Evolutionary conservation across 2,113 vertebrate species (phyloP).

Genomic region (Tyrannus savana): DNA sequence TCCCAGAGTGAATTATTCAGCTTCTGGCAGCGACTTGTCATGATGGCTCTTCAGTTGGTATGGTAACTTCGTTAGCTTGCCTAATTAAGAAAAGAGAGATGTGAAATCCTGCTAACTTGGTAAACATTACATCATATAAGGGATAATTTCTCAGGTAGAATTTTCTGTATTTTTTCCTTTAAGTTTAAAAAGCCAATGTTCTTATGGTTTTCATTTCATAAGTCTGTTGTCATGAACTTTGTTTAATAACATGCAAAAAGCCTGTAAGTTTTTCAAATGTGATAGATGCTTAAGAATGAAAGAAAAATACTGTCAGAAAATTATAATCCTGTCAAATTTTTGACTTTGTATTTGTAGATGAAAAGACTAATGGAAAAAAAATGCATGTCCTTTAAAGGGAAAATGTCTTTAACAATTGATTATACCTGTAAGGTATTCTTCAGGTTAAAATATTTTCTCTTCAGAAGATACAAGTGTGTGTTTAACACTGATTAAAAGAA

Average conservation of each 20-base stretch:
- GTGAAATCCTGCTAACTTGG: background rate
- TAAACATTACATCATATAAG: background rate
- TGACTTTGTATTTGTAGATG: background rate
- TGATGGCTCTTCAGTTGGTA: background rate
- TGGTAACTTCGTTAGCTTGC: background rate
- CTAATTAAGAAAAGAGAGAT: background rate
- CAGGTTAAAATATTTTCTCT: slow-evolving; percentile 5
- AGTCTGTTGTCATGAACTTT: background rate
- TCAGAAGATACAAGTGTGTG: background rate
- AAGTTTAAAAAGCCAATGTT: background rate
- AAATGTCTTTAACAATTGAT: background rate
- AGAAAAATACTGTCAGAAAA: background rate
- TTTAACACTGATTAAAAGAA: slow-evolving; percentile 3
- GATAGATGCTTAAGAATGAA: background rate
- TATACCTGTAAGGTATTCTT: background rate
- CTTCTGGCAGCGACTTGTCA: background rate
- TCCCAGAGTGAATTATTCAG: background rate
- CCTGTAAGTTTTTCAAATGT: background rate
- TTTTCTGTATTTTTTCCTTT: background rate
- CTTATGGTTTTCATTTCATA: background rate
- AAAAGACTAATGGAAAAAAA: background rate
- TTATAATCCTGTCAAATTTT: background rate
- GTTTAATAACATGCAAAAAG: background rate
- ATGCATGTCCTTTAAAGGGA: background rate
- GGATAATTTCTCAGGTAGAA: slow-evolving; percentile 20